phyloP scores from a whole-genome alignment of 2,797 vertebrate species.

The Eospalax fontanierii region DNA sequence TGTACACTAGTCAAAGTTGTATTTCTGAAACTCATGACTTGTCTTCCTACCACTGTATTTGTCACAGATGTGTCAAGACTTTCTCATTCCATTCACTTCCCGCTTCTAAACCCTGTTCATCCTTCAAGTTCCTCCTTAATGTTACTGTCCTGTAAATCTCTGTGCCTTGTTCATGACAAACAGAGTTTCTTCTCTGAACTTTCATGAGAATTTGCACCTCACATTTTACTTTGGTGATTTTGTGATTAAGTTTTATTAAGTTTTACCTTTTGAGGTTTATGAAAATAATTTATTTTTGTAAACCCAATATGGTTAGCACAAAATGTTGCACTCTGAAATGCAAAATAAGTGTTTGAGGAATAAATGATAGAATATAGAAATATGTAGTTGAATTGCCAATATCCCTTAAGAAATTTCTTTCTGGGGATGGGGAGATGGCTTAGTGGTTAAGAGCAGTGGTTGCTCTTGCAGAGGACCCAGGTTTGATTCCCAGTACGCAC shows the following conservation, averaged over 20 bases:
- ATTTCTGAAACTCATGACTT: background rate
- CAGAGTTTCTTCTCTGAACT: background rate
- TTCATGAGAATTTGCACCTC: background rate
- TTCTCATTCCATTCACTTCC: background rate
- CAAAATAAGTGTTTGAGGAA: background rate
- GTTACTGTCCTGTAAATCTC: background rate
- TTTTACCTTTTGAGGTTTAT: background rate
- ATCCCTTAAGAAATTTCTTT: background rate
- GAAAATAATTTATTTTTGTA: constrained; percentile 2
- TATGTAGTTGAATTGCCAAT: background rate
- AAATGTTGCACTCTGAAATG: background rate
- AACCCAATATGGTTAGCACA: background rate
- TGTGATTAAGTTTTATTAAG: background rate
- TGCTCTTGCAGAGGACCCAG: too few species aligned
- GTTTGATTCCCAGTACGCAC: too few species aligned
- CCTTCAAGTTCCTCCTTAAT: background rate
- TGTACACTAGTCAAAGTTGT: background rate
- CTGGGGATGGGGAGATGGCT: too few species aligned
- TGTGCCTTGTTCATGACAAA: background rate
- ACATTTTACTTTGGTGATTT: background rate
- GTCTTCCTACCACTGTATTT: background rate
- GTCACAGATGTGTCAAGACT: background rate
- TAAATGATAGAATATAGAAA: background rate
- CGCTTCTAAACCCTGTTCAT: fast-evolving
- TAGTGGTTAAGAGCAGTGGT: too few species aligned